Conservation (phyloP, 2,113 vertebrate species). For the Cyphomyrus discorhynchus region DNA sequence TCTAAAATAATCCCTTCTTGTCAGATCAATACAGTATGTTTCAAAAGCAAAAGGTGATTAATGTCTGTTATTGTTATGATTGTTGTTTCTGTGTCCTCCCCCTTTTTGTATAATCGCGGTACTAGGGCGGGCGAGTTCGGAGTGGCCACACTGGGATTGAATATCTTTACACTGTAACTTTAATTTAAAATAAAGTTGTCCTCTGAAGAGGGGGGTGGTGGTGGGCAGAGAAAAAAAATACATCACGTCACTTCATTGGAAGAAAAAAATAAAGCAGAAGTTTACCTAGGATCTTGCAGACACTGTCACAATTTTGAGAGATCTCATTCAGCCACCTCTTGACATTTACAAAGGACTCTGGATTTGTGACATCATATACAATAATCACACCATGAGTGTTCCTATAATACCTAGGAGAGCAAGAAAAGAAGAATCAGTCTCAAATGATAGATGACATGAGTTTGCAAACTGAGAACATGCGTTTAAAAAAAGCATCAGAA, state of each 20-base stretch:
- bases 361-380: conserved; percentile 75
- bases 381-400: conserved; percentile 78
- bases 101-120: too few relatives aligned
- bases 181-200: too few relatives aligned
- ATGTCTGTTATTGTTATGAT: too few relatives aligned
- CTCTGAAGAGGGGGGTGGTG: too few relatives aligned
- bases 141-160: too few relatives aligned
- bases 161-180: too few relatives aligned
- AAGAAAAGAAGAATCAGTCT: not conserved
- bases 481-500: not conserved
- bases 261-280: too few relatives aligned
- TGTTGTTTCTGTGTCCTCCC: too few relatives aligned
- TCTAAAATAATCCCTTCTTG: not conserved
- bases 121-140: too few relatives aligned
- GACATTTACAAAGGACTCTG: conserved; percentile 74
- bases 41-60: too few relatives aligned
- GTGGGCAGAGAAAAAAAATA: too few relatives aligned
- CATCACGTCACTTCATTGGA: too few relatives aligned
- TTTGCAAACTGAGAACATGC: not conserved
- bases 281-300: conserved; percentile 74
- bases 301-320: conserved; percentile 73
- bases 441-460: not conserved
- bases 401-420: conserved; percentile 66
- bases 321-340: conserved; percentile 77
- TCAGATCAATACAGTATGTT: not conserved